These are phyloP conservation scores for Ctenomys sociabilis DNA, from an alignment of 2,113 vertebrate species.

Conservation along the genomic window DNA sequence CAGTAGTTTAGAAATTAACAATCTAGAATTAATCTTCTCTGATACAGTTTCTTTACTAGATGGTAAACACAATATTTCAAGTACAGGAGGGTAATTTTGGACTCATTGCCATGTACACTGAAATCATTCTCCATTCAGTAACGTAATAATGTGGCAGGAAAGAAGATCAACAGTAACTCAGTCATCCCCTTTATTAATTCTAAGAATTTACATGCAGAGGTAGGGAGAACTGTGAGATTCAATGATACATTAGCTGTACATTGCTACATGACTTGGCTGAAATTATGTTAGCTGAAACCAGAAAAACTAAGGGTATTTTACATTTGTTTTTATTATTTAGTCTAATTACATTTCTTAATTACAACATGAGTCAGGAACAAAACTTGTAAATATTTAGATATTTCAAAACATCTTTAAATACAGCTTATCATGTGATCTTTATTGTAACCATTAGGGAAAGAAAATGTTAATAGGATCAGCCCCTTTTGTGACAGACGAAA, in stretches of 20 bases:
- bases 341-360: not conserved
- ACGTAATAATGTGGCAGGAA: not conserved
- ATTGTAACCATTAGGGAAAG: not conserved
- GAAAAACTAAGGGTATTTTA: not conserved
- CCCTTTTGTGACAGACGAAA: not conserved
- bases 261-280: not conserved
- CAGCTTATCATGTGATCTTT: not conserved
- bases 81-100: not conserved
- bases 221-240: not conserved
- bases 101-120: not conserved
- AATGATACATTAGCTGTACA: not conserved
- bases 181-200: not conserved
- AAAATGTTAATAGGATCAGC: not conserved
- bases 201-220: not conserved
- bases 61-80: not conserved
- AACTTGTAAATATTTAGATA: not conserved
- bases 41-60: not conserved
- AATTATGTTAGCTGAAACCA: not conserved
- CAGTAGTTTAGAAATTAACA: not conserved
- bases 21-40: conserved; percentile 6
- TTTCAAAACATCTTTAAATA: conserved; percentile 24
- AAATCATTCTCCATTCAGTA: not conserved
- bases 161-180: not conserved
- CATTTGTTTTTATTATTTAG: not conserved
- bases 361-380: not conserved